These are phyloP conservation scores for Scaptomyza flava DNA, from an alignment of 2,888 invertebrate species.

Conservation along the genomic window DNA sequence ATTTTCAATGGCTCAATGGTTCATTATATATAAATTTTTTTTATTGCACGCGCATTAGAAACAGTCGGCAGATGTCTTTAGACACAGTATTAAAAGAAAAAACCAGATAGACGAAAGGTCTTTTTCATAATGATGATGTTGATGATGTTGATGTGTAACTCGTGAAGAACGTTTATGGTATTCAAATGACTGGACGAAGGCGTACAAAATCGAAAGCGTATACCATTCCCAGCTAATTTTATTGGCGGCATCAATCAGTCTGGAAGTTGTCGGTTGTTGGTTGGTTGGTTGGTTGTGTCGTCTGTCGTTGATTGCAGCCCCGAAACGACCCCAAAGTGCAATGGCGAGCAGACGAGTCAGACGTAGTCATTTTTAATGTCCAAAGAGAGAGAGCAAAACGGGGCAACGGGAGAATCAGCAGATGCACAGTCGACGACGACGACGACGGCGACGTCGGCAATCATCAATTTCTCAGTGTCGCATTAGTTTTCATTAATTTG, in stretches of 20 bases:
- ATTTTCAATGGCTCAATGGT: conserved; percentile 9
- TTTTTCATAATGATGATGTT: not conserved
- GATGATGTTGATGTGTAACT: not conserved
- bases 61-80: not conserved
- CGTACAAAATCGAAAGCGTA: conserved; percentile 34
- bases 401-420: conserved; percentile 16
- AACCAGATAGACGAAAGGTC: not conserved
- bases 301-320: conserved; percentile 64
- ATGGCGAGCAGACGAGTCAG: conserved; percentile 56
- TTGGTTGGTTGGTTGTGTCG: conserved; percentile 20
- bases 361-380: conserved; percentile 77
- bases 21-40: not conserved
- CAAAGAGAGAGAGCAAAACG: conserved; percentile 6
- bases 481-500: conserved; percentile 81
- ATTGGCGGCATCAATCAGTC: conserved; percentile 77
- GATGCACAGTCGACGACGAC: conserved; percentile 39
- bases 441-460: conserved; percentile 58
- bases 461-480: conserved; percentile 81
- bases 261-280: conserved; percentile 32
- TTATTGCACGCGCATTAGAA: conserved; percentile 1
- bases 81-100: not conserved
- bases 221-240: conserved; percentile 64
- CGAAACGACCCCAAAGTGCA: conserved; percentile 76
- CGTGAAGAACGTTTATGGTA: conserved; percentile 6
- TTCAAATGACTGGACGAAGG: conserved; percentile 30